Evolutionary conservation across 2,113 vertebrate genomes (phyloP).

Genomic region (Centropristis striata): DNA sequence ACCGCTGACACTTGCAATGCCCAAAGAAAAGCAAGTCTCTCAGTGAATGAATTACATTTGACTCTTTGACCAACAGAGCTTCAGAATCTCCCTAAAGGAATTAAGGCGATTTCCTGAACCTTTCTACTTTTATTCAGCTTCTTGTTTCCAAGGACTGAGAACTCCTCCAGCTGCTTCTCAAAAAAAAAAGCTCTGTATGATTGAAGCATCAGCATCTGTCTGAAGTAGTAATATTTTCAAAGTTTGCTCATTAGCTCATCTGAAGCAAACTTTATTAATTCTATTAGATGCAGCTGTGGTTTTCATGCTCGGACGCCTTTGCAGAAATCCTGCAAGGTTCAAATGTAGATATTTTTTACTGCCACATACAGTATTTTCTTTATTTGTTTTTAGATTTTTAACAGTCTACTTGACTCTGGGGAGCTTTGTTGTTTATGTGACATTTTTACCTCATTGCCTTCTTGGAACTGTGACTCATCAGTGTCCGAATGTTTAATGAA

Average conservation of each 20-base stretch:
- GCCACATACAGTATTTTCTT: not conserved
- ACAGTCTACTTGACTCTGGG: not conserved
- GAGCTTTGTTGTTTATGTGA: slow-evolving; percentile 15
- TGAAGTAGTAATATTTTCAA: slow-evolving; percentile 17
- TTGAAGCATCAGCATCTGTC: slow-evolving; percentile 21
- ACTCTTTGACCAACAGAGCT: slow-evolving; percentile 39
- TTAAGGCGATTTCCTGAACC: slow-evolving; percentile 23
- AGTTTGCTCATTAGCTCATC: slow-evolving; percentile 42
- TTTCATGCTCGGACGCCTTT: slow-evolving; percentile 5
- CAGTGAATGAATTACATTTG: slow-evolving; percentile 46
- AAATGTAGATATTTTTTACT: slow-evolving; percentile 17
- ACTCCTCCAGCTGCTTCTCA: not conserved
- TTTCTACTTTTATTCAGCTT: not conserved
- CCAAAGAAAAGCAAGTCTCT: slow-evolving; percentile 33
- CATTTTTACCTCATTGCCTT: slow-evolving; percentile 19
- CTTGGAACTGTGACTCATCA: slow-evolving; percentile 43
- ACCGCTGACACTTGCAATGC: slow-evolving; percentile 2
- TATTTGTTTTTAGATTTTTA: not conserved
- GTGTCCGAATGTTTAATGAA: slow-evolving; percentile 34
- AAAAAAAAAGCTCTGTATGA: slow-evolving; percentile 10
- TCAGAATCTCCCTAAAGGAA: slow-evolving; percentile 27
- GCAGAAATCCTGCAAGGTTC: not conserved
- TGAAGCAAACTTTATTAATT: slow-evolving; percentile 29
- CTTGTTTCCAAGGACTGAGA: slow-evolving; percentile 5
- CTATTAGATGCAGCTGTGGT: slow-evolving; percentile 19